Base-by-base conservation (phyloP, 2,888 invertebrate species). In the Ganaspis brasiliensis region DNA sequence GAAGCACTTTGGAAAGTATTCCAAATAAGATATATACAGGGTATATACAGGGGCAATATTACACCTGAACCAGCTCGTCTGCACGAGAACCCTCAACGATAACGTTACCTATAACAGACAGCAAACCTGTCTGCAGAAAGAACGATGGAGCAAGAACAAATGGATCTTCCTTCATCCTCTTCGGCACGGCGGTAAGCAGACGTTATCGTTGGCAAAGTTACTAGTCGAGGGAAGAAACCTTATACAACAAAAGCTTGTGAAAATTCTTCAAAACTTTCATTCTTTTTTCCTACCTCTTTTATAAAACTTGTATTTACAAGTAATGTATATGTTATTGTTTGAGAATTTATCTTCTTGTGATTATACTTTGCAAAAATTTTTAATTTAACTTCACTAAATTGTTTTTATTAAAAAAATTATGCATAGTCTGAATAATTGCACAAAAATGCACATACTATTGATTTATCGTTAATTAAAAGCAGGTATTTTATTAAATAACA, bases 91-190 rank as follows among this genome's bases (percentile, higher is more conserved):
- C 16, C 55, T 26, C 55, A 70, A 74, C 70, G 74, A 74, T 74
- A 70, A 74, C 40, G 74, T 74, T 74, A 67, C 45, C 56, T 74
- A 59, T n/a, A 75, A 71, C 31, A 71, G 59, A 75, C 59, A 67
- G 57, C 21, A 71, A 56, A 45, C 45, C 45, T 67, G 45, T 45
- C 56, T 21, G 37, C 63, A 67, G 52, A 61, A 73, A 73, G 73
- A 61, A 45, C 45, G 59, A 31, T 61, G 61, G 55, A 31, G 37
- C 73, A 14, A 70, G 67, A 74, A 70, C 70, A 74, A 74, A 74
- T 74, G 70, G 70, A 74, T 74, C 45, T 74, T 59, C 19, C 74
- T 35, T 45, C 74, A 67, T 55, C 55, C 74, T 61, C 45, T 74
- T 74, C 24, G 56, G 37, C 37, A 67, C 16, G 40, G 37, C 21